These are phyloP conservation scores for Tyrophagus putrescentiae DNA, from an alignment of 1,140 invertebrate genomes.

Conservation along the genomic window DNA sequence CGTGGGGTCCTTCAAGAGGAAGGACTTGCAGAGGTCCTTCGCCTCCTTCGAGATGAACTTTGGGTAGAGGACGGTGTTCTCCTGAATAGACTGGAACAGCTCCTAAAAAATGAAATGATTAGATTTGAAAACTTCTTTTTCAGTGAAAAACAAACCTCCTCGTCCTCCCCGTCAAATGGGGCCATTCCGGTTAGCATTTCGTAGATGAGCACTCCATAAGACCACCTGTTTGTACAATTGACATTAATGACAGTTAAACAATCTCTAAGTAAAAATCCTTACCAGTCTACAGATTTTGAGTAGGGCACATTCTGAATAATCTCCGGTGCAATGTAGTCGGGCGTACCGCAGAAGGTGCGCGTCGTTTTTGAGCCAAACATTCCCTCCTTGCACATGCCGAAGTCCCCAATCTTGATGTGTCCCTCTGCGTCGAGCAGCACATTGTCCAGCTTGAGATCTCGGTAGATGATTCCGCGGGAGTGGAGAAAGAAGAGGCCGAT, in stretches of 20 bases:
- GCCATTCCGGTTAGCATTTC: constrained; percentile 98
- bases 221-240: constrained; percentile 47
- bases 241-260: background rate
- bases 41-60: constrained; percentile 87
- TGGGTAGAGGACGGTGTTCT: constrained; percentile 96
- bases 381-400: constrained; percentile 99
- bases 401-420: constrained; percentile 95
- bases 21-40: constrained; percentile 93
- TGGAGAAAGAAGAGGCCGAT: constrained; percentile 94
- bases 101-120: too few species aligned
- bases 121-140: too few species aligned
- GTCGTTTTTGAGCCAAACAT: constrained; percentile 39
- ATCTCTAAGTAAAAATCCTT: background rate
- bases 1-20: constrained; percentile 83
- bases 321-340: constrained; percentile 96
- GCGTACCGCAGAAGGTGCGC: constrained; percentile 85
- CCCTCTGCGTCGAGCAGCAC: constrained; percentile 93
- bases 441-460: constrained; percentile 96
- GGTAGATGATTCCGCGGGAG: constrained; percentile 69
- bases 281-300: constrained; percentile 64
- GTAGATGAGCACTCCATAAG: constrained; percentile 92
- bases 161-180: constrained; percentile 97
- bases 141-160: too few species aligned
- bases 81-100: constrained; percentile 91
- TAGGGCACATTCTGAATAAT: constrained; percentile 37